phyloP scores from a whole-genome alignment of 2,797 vertebrate genomes.

The Alfaro cultratus region DNA sequence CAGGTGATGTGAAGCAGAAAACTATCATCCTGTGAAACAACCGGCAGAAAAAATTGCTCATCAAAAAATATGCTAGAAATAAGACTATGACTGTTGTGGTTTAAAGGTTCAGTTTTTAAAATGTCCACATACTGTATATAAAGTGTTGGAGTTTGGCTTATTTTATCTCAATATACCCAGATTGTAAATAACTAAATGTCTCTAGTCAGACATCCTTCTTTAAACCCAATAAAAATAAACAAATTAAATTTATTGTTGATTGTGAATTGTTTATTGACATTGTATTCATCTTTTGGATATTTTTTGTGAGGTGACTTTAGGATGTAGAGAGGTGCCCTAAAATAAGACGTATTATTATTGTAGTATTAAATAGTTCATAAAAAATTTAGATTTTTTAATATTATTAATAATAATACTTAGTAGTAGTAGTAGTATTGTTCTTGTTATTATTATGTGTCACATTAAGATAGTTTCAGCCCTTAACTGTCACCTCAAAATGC shows the following conservation, averaged over 20 bases:
- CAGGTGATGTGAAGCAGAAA: conserved; percentile 91
- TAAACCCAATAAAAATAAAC: not conserved
- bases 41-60: conserved; percentile 79
- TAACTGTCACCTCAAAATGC: too few species aligned
- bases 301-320: not conserved
- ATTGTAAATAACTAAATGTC: not conserved
- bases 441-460: too few species aligned
- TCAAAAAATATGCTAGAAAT: conserved; percentile 64
- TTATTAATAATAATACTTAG: too few species aligned
- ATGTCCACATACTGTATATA: not conserved
- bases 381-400: too few species aligned
- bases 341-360: too few species aligned
- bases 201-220: not conserved
- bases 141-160: not conserved
- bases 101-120: not conserved
- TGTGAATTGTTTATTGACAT: not conserved
- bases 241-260: not conserved
- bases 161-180: not conserved
- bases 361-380: too few species aligned
- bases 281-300: not conserved
- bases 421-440: too few species aligned
- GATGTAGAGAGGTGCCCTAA: not conserved
- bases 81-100: too few species aligned
- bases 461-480: too few species aligned
- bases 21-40: conserved; percentile 85